Evolutionary conservation across 2,797 vertebrate species (phyloP).

Genomic region (Melanitta fusca): DNA sequence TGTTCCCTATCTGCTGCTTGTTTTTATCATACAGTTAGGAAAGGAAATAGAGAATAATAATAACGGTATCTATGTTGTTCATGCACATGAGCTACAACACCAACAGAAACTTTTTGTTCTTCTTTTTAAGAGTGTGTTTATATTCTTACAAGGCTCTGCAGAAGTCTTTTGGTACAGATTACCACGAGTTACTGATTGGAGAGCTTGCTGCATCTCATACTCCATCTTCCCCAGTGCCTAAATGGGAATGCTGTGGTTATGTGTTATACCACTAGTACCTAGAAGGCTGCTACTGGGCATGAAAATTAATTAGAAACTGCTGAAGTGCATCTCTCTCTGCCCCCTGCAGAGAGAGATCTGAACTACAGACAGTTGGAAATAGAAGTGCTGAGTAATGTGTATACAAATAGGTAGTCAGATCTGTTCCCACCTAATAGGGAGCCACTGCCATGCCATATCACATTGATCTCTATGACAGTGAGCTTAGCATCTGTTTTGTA

Average conservation of each 20-base stretch:
- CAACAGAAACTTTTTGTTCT: not conserved
- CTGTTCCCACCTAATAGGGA: not conserved
- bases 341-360: not conserved
- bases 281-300: not conserved
- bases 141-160: not conserved
- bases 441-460: accelerated
- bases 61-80: not conserved
- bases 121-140: not conserved
- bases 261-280: not conserved
- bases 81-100: not conserved
- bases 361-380: not conserved
- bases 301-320: not conserved
- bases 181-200: not conserved
- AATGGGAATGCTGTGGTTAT: not conserved
- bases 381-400: not conserved
- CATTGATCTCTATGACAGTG: not conserved
- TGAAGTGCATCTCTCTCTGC: not conserved
- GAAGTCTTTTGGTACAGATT: not conserved
- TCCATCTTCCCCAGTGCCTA: not conserved
- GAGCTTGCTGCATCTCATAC: not conserved
- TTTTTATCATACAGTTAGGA: not conserved
- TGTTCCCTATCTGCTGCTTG: not conserved
- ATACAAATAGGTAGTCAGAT: not conserved
- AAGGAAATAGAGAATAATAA: not conserved
- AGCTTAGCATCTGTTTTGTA: not conserved